phyloP scores from a whole-genome alignment of 2,888 invertebrate species.

The Dynastes hyllus region DNA sequence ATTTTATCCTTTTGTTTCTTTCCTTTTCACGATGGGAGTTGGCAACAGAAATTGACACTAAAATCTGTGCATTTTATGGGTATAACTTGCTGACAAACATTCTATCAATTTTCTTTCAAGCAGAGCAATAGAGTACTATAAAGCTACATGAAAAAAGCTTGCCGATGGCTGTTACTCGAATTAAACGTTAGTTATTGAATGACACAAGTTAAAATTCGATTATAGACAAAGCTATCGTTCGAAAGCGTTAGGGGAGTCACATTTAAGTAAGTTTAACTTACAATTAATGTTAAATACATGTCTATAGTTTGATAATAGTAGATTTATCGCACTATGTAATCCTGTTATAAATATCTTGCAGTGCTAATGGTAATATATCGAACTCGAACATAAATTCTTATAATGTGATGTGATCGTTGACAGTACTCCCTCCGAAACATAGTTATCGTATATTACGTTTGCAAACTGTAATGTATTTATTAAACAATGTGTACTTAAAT shows the following conservation, averaged over 20 bases:
- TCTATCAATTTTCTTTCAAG: too few relatives aligned
- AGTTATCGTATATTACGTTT: neutral
- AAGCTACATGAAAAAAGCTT: neutral
- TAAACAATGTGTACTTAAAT: conserved; percentile 9
- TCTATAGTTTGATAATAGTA: conserved; percentile 19
- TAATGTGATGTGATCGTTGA: conserved; percentile 10
- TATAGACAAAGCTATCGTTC: neutral
- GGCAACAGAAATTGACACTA: too few relatives aligned
- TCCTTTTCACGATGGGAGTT: too few relatives aligned
- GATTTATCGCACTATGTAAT: conserved; percentile 7
- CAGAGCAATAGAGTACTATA: too few relatives aligned
- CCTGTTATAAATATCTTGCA: conserved; percentile 6
- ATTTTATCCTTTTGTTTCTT: too few relatives aligned
- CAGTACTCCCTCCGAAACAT: neutral
- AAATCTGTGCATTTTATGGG: too few relatives aligned
- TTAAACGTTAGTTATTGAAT: neutral
- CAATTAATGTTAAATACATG: neutral
- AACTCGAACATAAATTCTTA: conserved; percentile 20
- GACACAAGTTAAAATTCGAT: neutral
- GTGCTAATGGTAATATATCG: conserved; percentile 14
- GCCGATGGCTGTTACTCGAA: neutral
- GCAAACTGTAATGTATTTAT: conserved; percentile 3
- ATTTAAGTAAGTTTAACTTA: conserved; percentile 4
- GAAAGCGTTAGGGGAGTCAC: neutral
- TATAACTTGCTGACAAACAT: too few relatives aligned